phyloP scores from a whole-genome alignment of 2,888 invertebrate genomes.

The Phyto melanocephala region DNA sequence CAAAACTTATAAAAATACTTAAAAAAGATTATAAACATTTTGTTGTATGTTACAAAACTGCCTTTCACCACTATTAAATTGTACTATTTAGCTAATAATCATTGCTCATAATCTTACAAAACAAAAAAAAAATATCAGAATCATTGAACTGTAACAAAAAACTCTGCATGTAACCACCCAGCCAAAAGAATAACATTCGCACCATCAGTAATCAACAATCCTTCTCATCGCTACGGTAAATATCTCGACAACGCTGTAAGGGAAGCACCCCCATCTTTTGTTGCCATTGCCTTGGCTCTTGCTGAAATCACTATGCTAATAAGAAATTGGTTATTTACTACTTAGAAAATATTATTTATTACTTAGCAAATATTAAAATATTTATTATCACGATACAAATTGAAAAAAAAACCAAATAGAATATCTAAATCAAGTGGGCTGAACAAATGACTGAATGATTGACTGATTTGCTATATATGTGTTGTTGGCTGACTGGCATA shows the following conservation, averaged over 20 bases:
- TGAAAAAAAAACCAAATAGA: not conserved
- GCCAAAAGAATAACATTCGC: slow-evolving; percentile 60
- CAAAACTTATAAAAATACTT: not conserved
- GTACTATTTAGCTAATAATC: not conserved
- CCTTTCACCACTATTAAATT: slow-evolving; percentile 28
- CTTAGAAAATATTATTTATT: slow-evolving; percentile 7
- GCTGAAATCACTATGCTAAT: slow-evolving; percentile 58
- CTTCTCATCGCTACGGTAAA: not conserved
- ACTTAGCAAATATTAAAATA: slow-evolving; percentile 4
- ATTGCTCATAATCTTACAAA: slow-evolving; percentile 3
- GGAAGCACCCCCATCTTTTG: slow-evolving; percentile 56
- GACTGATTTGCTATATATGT: not conserved
- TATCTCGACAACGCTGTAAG: slow-evolving; percentile 49
- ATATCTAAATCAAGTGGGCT: slow-evolving; percentile 17
- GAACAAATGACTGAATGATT: slow-evolving; percentile 15
- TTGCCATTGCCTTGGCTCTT: not conserved
- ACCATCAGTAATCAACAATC: slow-evolving; percentile 40
- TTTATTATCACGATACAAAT: slow-evolving; percentile 18
- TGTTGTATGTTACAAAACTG: not conserved
- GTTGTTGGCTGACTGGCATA: slow-evolving; percentile 13
- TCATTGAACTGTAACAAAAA: slow-evolving; percentile 49
- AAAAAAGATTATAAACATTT: slow-evolving; percentile 7
- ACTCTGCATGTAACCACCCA: not conserved
- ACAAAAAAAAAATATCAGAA: slow-evolving; percentile 14
- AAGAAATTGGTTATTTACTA: slow-evolving; percentile 42